Conservation (phyloP, 2,113 vertebrate species). For the Gallinago jamesoni region DNA sequence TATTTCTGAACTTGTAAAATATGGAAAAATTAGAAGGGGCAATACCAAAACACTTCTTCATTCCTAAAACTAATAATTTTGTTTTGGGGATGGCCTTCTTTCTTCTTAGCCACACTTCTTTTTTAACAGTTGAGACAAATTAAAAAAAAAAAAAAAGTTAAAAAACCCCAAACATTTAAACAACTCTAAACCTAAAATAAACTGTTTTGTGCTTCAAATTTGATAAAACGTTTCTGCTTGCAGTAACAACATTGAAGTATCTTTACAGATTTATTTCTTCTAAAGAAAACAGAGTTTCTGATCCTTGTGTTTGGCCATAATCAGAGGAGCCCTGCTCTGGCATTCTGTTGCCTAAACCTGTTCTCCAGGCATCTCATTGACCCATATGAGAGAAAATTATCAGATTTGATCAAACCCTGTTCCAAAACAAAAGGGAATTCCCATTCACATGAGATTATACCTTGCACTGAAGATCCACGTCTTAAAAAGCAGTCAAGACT, state of each 20-base stretch:
- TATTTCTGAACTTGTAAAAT: neutral
- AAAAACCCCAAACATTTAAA: neutral
- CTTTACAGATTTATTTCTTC: neutral
- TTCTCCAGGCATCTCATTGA: neutral
- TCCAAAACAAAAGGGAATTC: neutral
- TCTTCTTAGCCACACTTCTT: neutral
- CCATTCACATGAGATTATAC: neutral
- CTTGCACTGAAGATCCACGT: neutral
- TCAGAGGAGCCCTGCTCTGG: neutral
- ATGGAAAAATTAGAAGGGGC: neutral
- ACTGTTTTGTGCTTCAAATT: neutral
- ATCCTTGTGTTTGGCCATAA: neutral
- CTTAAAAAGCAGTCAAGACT: neutral
- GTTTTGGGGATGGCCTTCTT: neutral
- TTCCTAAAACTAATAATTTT: neutral
- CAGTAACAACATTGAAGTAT: neutral
- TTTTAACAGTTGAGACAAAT: neutral
- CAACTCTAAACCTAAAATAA: neutral
- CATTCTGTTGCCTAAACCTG: neutral
- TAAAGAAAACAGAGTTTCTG: neutral
- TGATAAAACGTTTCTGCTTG: neutral
- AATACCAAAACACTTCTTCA: accelerated
- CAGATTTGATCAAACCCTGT: neutral
- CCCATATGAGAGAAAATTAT: neutral
- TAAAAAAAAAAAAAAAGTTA: neutral